Base-by-base conservation (phyloP, 2,888 invertebrate genomes). In the Platycnemis pennipes region DNA sequence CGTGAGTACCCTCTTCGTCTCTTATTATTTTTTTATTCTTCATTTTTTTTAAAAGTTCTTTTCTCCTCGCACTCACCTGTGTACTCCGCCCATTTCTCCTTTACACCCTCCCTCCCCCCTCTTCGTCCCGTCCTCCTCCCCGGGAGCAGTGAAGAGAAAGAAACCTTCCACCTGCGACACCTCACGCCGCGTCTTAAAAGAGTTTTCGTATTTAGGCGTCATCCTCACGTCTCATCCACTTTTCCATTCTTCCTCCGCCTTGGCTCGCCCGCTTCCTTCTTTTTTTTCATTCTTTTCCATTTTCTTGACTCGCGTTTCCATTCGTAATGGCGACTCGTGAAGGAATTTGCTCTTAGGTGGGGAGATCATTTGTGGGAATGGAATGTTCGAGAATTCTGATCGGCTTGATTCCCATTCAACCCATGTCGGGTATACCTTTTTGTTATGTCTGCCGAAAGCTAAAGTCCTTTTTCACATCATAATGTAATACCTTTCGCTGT, bases 1-100 rank as follows among this genome's bases (percentile, higher is more conserved):
- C 98, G 98, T 98, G 97, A 98, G 98, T 98, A 97, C 97, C 94
- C 96, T 96, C 96, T 94, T 31, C 88, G 31, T 89, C n/a, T 85
- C 89, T 46, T 85, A 56, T 87, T 87, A 46, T 63, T 87, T 37
- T 85, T 77, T 88, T 53, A 46, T 89, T 77, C 44, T 89, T 69
- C 85, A 37, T 94, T 63, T 37, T 56, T 37, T 42, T 69, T 87
- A 69, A 63, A 95, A 94, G 95, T 94, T 94, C 94, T 94, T 94
- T 42, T 53, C 63, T 87, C 42, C 13, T 89, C 94, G 49, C 94
- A 95, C 88, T 46, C 95, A 95, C 95, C 95, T 95, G 95, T 89
- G 94, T 94, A 94, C 46, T 94, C 56, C 89, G 89, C 94, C 94
- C 95, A 95, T 94, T 94, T 95, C 94, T 94, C 94, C 91, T 77